Evolutionary conservation across 2,888 invertebrate species (phyloP), one percentile per base, ranked within the genome.

Genomic region (Strigamia crassipes): DNA sequence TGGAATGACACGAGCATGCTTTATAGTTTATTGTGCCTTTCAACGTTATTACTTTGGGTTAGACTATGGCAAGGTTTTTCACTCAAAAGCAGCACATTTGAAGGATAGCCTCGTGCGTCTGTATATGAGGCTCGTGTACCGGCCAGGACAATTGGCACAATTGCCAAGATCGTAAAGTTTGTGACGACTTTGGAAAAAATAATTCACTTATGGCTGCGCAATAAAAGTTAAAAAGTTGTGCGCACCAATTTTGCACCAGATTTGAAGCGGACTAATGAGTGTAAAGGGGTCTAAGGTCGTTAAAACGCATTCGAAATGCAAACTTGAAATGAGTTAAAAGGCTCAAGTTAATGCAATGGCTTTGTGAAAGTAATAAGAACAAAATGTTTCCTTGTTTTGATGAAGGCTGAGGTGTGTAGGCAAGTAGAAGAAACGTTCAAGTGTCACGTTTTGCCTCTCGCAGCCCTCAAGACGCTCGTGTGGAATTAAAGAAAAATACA

Each of bases 321-420:
- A 18, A 66, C 21, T 18, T 21, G 61, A n/a, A 66, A 66, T 66
- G 61, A 66, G 61, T 66, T 66, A 66, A 66, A 66, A 66, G 61
- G 61, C 61, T 66, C 61, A 21, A 66, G 61, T 66, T 66, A 66
- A 66, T 66, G 61, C 61, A 66, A 66, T 21, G 61, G 21, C 23
- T 66, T 66, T 66, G 61, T 66, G 61, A 66, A 66, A 66, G 61
- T 66, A 66, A 66, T 66, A 66, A 66, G 61, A 66, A 66, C 61
- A 66, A 66, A 66, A 66, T 66, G 61, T 66, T 66, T 66, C 61
- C 61, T 23, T 66, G 61, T 66, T 66, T 66, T 66, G 21, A 66
- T 66, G 61, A 66, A 66, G 21, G 61, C 12, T 8, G 18, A 18
- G 61, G n/a, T 21, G n/a, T 21, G 21, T 23, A 21, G 61, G 21